These are phyloP conservation scores for Dipodomys ordii DNA, from an alignment of 2,113 vertebrate genomes.

Conservation along the genomic window DNA sequence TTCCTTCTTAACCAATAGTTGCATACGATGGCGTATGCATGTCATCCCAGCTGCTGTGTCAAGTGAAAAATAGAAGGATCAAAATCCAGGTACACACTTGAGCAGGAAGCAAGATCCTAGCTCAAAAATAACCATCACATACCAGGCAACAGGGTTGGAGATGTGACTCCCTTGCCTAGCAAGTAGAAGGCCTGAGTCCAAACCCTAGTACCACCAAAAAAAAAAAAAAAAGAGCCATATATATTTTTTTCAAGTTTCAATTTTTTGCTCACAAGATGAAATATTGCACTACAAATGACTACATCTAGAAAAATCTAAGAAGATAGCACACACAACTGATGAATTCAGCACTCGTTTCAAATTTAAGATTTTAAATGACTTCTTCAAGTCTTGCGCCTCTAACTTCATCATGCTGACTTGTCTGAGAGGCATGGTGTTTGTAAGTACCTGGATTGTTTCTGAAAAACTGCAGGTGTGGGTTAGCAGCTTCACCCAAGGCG, in stretches of 20 bases:
- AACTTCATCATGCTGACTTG: not conserved
- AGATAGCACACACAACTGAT: not conserved
- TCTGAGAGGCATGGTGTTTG: not conserved
- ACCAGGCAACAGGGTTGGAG: no score
- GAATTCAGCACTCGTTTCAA: not conserved
- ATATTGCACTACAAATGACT: constrained; percentile 6
- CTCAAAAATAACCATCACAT: no score
- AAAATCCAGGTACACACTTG: no score
- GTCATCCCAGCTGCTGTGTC: no score
- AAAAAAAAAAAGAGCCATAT: no score
- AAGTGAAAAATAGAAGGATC: no score
- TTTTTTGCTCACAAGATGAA: constrained; percentile 42
- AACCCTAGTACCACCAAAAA: no score
- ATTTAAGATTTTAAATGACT: not conserved
- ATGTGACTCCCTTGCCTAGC: no score
- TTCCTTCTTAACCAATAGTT: no score
- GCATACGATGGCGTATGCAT: no score
- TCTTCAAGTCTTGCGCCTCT: constrained; percentile 9
- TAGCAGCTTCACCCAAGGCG: constrained; percentile 5
- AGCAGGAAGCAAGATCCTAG: no score
- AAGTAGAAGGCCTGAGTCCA: no score
- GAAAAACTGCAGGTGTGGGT: not conserved
- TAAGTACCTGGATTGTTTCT: not conserved
- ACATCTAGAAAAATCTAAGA: constrained; percentile 1
- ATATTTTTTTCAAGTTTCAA: not conserved